Evolutionary conservation across 2,113 vertebrate species (phyloP).

Genomic region (Raphicerus campestris): DNA sequence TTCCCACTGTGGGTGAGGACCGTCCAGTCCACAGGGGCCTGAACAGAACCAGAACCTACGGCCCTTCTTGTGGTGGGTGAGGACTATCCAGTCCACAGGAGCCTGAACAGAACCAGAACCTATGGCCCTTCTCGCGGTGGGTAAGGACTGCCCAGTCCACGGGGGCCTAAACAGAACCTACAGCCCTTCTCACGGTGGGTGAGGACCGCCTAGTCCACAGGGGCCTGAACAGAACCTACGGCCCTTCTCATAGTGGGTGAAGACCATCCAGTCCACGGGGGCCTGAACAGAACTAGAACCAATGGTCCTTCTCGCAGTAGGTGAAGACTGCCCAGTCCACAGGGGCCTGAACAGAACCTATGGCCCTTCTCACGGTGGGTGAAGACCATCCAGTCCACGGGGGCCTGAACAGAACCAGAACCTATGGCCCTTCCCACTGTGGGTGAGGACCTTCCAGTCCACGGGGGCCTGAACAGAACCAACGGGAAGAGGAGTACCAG

Average conservation of each 20-base stretch:
- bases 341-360: background rate
- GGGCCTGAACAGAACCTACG: background rate
- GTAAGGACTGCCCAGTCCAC: accelerated
- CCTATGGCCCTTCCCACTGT: accelerated
- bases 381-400: accelerated
- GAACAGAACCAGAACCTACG: background rate
- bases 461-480: background rate
- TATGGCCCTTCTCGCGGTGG: background rate
- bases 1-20: accelerated
- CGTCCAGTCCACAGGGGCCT: background rate
- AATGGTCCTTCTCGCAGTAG: background rate
- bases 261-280: background rate
- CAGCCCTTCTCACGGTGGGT: no score
- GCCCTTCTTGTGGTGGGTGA: accelerated
- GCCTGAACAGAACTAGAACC: background rate
- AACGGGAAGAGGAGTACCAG: accelerated
- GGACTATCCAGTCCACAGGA: background rate
- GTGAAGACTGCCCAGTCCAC: accelerated
- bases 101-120: no score
- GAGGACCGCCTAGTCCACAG: accelerated
- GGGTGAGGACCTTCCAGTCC: accelerated
- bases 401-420: background rate
- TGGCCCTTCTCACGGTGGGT: accelerated
- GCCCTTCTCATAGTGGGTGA: background rate
- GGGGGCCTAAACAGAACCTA: background rate